Evolutionary conservation across 2,888 invertebrate species (phyloP).

Genomic region (Troides oblongomaculatus): DNA sequence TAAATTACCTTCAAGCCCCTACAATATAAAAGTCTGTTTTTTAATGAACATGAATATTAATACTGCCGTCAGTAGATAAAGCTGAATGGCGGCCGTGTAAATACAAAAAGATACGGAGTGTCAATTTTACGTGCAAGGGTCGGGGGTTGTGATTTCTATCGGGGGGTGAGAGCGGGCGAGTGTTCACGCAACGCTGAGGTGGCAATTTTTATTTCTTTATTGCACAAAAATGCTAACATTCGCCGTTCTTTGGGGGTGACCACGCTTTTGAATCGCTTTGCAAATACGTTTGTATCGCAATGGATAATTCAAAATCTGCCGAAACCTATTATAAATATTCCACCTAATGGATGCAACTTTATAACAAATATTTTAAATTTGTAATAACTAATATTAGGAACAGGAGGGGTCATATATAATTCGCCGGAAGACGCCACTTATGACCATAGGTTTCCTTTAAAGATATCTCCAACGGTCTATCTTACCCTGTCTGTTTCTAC

Average conservation of each 20-base stretch:
- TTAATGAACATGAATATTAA: slow-evolving; percentile 49
- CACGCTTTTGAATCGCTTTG: slow-evolving; percentile 17
- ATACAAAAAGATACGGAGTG: slow-evolving; percentile 47
- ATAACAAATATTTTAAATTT: no score
- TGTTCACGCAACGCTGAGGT: slow-evolving; percentile 58
- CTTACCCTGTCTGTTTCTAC: no score
- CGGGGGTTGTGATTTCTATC: slow-evolving; percentile 48
- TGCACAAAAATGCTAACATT: slow-evolving; percentile 73
- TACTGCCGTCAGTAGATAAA: slow-evolving; percentile 54
- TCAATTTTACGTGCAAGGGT: slow-evolving; percentile 43
- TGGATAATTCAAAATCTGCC: no score
- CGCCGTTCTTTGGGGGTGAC: slow-evolving; percentile 43
- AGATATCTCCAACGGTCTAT: no score
- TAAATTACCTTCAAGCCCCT: slow-evolving; percentile 18
- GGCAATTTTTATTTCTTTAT: slow-evolving; percentile 73
- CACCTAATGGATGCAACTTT: no score
- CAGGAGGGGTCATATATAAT: no score
- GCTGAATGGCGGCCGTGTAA: slow-evolving; percentile 41
- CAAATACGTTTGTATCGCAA: no score
- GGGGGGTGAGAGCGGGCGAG: slow-evolving; percentile 43
- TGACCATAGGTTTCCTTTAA: no score
- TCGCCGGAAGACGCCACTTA: no score
- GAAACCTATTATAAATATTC: no score
- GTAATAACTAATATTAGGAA: no score
- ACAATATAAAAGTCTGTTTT: slow-evolving; percentile 33